Percentiles rank a stretch among this genome's conserved stretches.
These are phyloP conservation scores for Acinonyx jubatus DNA, from an alignment of 2,113 vertebrate species.

Conservation along the genomic window DNA sequence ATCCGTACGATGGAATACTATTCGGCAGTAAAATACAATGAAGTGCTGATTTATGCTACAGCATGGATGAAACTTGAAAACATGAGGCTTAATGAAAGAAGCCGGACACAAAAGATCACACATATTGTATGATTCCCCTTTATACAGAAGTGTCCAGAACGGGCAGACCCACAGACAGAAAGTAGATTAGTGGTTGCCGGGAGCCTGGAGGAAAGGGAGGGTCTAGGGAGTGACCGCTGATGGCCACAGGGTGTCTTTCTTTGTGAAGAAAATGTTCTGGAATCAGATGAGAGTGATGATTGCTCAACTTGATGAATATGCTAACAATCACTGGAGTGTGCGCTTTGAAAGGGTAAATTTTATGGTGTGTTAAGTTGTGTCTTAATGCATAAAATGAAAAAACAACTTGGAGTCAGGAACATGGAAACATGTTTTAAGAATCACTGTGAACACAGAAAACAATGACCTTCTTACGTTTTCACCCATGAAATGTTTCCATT, in stretches of 20 bases:
- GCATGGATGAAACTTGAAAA: background rate
- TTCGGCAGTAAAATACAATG: background rate
- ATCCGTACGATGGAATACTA: background rate
- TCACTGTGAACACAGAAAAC: background rate
- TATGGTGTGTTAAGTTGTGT: background rate
- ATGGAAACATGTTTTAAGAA: background rate
- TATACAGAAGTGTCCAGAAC: background rate
- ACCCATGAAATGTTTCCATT: background rate
- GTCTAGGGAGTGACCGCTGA: background rate
- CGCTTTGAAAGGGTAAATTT: background rate
- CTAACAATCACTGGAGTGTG: background rate
- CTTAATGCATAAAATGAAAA: background rate
- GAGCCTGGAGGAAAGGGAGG: background rate
- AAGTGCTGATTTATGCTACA: background rate
- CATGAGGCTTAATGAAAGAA: background rate
- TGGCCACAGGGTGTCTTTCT: background rate
- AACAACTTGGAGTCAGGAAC: background rate
- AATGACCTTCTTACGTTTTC: background rate
- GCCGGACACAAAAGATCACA: background rate
- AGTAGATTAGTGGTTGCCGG: background rate
- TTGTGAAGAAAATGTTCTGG: background rate
- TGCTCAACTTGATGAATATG: background rate
- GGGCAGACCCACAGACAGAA: constrained; percentile 1
- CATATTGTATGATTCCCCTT: background rate
- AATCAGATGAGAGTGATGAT: background rate